A percentile compares a stretch with the other conserved stretches of the same genome.
These are phyloP conservation scores for Naso thynnoides DNA, from an alignment of 2,797 vertebrate species.

Conservation along the genomic window DNA sequence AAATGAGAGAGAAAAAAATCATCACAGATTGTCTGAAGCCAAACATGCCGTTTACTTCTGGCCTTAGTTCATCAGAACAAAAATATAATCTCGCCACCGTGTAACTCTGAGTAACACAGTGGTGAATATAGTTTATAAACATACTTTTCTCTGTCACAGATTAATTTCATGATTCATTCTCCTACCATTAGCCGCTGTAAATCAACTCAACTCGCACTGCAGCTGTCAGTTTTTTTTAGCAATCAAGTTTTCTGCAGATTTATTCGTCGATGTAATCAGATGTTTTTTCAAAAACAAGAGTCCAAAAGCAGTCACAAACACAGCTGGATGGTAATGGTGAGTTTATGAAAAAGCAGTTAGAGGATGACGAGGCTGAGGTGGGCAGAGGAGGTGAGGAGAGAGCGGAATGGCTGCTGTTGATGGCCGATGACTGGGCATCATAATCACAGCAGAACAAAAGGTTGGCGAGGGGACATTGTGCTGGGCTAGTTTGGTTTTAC, in stretches of 20 bases:
- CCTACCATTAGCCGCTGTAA: not conserved
- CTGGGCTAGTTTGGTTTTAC: not conserved
- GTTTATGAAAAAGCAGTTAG: too few species aligned
- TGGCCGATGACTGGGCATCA: too few species aligned
- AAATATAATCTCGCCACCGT: not conserved
- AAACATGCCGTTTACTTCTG: not conserved
- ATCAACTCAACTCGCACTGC: not conserved
- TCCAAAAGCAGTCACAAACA: too few species aligned
- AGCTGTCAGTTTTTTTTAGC: too few species aligned
- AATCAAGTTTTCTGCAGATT: not conserved
- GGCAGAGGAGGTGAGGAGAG: too few species aligned
- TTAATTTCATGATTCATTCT: not conserved
- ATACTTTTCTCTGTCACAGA: not conserved
- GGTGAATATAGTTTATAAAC: not conserved
- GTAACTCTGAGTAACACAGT: not conserved
- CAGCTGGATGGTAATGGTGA: too few species aligned
- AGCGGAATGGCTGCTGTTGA: too few species aligned
- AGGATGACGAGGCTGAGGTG: too few species aligned
- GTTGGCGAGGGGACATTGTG: not conserved
- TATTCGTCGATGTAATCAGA: not conserved
- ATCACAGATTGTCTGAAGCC: conserved; percentile 1
- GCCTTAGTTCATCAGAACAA: not conserved
- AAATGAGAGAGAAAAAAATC: not conserved
- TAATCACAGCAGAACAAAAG: too few species aligned
- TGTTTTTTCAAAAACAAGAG: not conserved